Conservation (phyloP, 2,113 vertebrate species). For the Taurulus bubalis region DNA sequence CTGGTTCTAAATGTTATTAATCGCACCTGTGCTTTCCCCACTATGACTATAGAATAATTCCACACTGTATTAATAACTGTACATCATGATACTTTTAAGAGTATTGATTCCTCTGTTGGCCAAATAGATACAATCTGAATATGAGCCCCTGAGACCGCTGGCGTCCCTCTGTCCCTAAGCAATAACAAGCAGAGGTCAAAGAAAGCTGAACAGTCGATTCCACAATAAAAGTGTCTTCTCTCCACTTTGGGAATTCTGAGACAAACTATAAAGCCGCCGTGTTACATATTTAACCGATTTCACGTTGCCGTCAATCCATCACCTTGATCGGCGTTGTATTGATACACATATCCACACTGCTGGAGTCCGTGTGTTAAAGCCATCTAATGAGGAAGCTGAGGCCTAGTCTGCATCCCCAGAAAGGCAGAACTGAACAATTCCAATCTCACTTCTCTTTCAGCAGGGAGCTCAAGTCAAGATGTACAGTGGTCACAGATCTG, state of each 20-base stretch:
- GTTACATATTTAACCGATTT: constrained; percentile 69
- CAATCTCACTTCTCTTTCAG: neutral
- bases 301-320: constrained; percentile 30
- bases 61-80: constrained; percentile 48
- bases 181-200: constrained; percentile 78
- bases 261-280: constrained; percentile 54
- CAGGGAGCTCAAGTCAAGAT: constrained; percentile 10
- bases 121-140: constrained; percentile 70
- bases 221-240: constrained; percentile 73
- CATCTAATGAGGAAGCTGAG: neutral
- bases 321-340: constrained; percentile 25
- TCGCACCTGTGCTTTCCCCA: neutral
- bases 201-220: constrained; percentile 61
- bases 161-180: constrained; percentile 69
- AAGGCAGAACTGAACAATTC: constrained; percentile 13
- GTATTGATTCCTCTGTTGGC: constrained; percentile 50
- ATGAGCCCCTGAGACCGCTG: constrained; percentile 58
- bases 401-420: neutral
- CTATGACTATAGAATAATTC: constrained; percentile 21
- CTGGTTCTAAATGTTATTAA: neutral
- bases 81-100: constrained; percentile 33
- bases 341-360: neutral
- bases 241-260: constrained; percentile 61
- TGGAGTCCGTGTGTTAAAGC: neutral
- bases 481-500: neutral